Conservation (phyloP, 1,140 invertebrate genomes). For the Polypedilum vanderplanki region DNA sequence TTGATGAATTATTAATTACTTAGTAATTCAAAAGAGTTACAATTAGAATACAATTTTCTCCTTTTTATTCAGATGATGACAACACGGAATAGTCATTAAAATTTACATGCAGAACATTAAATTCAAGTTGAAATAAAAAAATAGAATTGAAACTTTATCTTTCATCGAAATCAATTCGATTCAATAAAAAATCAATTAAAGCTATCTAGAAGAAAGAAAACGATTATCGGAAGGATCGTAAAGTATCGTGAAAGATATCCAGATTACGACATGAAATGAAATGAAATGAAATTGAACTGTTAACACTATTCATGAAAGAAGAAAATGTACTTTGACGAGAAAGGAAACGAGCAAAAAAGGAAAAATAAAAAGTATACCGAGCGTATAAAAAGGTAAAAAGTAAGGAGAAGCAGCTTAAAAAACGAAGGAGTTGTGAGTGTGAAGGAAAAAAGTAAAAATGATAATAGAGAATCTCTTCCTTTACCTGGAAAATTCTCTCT, state of each 20-base stretch:
- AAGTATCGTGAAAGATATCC: neutral
- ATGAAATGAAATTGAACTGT: conserved; percentile 19
- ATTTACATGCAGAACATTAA: conserved; percentile 8
- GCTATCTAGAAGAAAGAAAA: neutral
- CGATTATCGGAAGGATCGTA: neutral
- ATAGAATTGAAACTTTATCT: neutral
- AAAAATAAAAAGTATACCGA: no score
- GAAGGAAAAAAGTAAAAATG: no score
- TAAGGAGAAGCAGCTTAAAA: neutral
- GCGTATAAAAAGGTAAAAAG: neutral
- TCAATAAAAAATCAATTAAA: conserved; percentile 15
- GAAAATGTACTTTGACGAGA: neutral
- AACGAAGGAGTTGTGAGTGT: no score
- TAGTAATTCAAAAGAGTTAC: no score
- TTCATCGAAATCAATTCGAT: neutral
- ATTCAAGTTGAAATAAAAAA: neutral
- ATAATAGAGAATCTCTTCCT: neutral
- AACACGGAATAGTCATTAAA: no score
- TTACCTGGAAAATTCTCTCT: no score
- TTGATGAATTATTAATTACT: no score
- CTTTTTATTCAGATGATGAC: no score
- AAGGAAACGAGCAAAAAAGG: no score
- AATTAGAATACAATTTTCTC: no score
- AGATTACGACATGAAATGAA: neutral
- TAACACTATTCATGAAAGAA: neutral